Evolutionary conservation across 2,113 vertebrate genomes (phyloP).

Genomic region (Papio anubis): DNA sequence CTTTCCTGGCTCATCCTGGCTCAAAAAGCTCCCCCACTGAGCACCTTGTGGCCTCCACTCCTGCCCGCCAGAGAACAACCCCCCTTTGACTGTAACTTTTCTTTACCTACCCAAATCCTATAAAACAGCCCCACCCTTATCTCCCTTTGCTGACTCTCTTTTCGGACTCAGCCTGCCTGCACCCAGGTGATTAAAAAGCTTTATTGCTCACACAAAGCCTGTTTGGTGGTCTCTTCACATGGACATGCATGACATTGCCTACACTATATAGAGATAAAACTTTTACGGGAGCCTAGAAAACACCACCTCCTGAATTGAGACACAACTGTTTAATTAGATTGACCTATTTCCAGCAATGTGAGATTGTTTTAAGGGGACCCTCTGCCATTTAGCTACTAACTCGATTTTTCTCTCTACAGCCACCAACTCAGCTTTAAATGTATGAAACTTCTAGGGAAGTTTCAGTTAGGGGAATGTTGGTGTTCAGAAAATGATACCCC

Average conservation of each 20-base stretch:
- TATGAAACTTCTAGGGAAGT: background rate
- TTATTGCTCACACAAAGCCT: too few relatives aligned
- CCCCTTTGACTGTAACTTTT: too few relatives aligned
- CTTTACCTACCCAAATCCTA: too few relatives aligned
- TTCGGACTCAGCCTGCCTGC: too few relatives aligned
- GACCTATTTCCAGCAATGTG: background rate
- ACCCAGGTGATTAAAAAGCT: too few relatives aligned
- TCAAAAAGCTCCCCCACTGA: too few relatives aligned
- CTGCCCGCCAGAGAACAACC: too few relatives aligned
- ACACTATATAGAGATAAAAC: background rate
- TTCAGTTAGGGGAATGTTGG: background rate
- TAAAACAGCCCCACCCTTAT: too few relatives aligned
- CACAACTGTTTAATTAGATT: background rate
- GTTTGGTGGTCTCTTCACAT: too few relatives aligned
- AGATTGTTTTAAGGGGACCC: background rate
- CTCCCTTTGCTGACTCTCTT: too few relatives aligned
- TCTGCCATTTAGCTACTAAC: background rate
- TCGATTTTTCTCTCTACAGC: background rate
- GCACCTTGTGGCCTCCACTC: too few relatives aligned
- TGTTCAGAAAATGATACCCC: background rate
- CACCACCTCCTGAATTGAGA: background rate
- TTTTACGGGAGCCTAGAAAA: background rate
- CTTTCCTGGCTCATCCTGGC: too few relatives aligned
- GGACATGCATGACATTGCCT: background rate
- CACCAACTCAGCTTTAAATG: background rate